A percentile compares a stretch with the other conserved stretches of the same genome.
Evolutionary conservation across 1,140 invertebrate species (phyloP).

Genomic region (Heliconius melpomene): DNA sequence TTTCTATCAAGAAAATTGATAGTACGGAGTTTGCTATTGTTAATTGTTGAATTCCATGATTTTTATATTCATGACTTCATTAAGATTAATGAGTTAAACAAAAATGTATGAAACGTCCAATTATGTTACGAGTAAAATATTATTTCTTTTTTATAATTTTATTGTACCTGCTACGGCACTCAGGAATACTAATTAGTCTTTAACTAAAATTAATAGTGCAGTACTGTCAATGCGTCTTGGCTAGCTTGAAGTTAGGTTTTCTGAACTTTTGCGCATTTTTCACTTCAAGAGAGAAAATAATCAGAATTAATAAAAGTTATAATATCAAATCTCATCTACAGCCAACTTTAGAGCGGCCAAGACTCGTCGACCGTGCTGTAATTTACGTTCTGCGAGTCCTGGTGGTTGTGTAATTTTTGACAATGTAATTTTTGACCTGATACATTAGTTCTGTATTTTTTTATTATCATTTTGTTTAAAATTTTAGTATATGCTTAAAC

Average conservation of each 20-base stretch:
- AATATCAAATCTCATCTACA: too few species aligned
- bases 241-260: too few species aligned
- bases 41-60: background rate
- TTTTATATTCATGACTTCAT: background rate
- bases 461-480: background rate
- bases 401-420: background rate
- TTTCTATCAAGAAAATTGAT: background rate
- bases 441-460: background rate
- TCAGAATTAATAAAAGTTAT: too few species aligned
- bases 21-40: background rate
- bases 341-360: too few species aligned
- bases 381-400: background rate
- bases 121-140: constrained; percentile 35
- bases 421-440: background rate
- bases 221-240: too few species aligned
- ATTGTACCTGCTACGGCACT: background rate
- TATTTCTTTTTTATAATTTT: constrained; percentile 14
- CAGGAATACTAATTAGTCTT: background rate
- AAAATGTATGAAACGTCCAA: background rate
- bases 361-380: background rate
- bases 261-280: too few species aligned
- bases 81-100: background rate
- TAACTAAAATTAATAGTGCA: background rate
- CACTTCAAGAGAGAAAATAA: too few species aligned
- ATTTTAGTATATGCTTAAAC: background rate